Conservation (phyloP, 2,797 vertebrate genomes). For the Rhinatrema bivittatum region DNA sequence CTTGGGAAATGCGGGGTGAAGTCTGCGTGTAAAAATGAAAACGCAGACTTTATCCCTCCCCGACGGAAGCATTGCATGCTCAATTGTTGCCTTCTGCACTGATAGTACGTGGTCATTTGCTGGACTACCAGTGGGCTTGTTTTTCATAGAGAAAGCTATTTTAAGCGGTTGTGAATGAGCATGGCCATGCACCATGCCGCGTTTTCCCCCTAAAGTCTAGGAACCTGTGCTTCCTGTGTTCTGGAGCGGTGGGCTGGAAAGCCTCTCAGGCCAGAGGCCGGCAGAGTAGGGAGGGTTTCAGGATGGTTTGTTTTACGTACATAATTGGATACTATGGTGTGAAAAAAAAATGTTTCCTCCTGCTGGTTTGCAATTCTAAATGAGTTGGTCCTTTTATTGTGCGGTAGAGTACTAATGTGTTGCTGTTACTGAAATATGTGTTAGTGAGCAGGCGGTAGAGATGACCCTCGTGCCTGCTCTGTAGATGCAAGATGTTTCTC, state of each 20-base stretch:
- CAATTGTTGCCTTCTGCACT: too few species aligned
- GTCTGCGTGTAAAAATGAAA: too few species aligned
- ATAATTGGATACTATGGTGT: slow-evolving; percentile 39
- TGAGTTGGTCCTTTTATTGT: slow-evolving; percentile 15
- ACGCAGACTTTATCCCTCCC: too few species aligned
- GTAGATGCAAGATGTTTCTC: too few species aligned
- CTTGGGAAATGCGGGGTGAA: too few species aligned
- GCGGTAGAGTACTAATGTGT: slow-evolving; percentile 2
- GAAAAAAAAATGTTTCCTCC: slow-evolving; percentile 19
- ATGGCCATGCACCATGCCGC: slow-evolving; percentile 3
- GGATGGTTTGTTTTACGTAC: slow-evolving; percentile 45
- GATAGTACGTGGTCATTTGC: too few species aligned
- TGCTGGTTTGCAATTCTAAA: slow-evolving; percentile 24
- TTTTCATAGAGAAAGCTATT: too few species aligned
- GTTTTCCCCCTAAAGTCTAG: slow-evolving; percentile 17
- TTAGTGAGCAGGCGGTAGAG: too few species aligned
- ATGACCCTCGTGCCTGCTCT: too few species aligned
- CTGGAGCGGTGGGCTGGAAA: slow-evolving; percentile 23
- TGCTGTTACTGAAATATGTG: slow-evolving; percentile 1
- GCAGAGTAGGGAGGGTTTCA: slow-evolving; percentile 23
- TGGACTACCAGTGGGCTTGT: too few species aligned
- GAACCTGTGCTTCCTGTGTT: slow-evolving; percentile 13
- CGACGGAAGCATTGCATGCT: too few species aligned
- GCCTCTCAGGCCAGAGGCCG: slow-evolving; percentile 30
- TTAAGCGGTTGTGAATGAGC: slow-evolving; percentile 5